These are phyloP conservation scores for Microchirus variegatus DNA, from an alignment of 2,797 vertebrate species.

Conservation along the genomic window DNA sequence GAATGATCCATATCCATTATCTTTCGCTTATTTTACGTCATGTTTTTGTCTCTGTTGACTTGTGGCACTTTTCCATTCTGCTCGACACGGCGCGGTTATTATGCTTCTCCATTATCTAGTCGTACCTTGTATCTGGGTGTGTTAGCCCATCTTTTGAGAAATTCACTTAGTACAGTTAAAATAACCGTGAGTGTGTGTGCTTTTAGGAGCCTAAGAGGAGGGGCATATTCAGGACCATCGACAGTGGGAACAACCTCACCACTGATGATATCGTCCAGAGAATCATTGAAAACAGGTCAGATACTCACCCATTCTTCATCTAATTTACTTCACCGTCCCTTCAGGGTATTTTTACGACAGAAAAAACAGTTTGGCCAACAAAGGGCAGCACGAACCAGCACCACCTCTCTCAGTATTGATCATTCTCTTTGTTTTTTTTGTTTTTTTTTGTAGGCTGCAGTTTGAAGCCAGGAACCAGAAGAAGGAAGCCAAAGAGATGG, in stretches of 20 bases:
- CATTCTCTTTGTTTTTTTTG: neutral
- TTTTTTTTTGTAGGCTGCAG: conserved; percentile 83
- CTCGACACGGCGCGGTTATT: no score
- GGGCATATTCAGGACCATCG: conserved; percentile 85
- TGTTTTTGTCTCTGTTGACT: no score
- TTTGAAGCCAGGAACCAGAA: conserved; percentile 97
- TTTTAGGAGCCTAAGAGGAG: conserved; percentile 89
- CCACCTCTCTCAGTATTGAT: neutral
- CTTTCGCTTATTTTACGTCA: no score
- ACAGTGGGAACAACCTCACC: conserved; percentile 90
- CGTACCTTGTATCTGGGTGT: no score
- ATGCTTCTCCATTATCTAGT: no score
- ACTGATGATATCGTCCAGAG: conserved; percentile 96
- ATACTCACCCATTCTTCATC: neutral
- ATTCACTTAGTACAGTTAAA: neutral
- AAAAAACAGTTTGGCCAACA: no score
- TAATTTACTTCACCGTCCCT: neutral
- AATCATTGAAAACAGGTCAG: conserved; percentile 95
- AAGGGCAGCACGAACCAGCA: no score
- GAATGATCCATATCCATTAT: no score
- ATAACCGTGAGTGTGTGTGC: neutral
- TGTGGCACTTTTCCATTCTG: no score
- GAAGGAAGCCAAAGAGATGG: conserved; percentile 96
- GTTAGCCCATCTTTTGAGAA: no score
- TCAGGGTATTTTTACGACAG: no score